Base-by-base conservation (phyloP, 2,113 vertebrate species). In the Copsychus sechellarum region DNA sequence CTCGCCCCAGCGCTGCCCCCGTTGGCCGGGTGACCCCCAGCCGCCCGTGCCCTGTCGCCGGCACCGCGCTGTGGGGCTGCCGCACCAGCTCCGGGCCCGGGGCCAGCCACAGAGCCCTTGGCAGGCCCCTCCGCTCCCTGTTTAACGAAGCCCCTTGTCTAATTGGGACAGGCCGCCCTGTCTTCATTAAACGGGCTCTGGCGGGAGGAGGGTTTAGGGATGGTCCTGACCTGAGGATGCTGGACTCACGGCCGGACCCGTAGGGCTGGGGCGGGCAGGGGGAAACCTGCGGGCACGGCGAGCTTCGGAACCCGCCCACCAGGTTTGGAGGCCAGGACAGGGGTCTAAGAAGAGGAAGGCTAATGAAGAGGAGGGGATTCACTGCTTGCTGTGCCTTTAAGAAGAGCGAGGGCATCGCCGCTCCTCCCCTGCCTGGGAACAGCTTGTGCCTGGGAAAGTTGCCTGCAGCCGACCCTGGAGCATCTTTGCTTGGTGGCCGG, bases 141-240 rank as follows among this genome's bases (percentile, higher is more conserved):
- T 69, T 92, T 94, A 96, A 93, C 73, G 93, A 88, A 95, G 90
- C 86, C 86, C 93, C 91, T 90, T 47, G 86, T 90, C 88, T 96
- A 97, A 97, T 82, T 96, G 91, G 97, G 94, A 73, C 96, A 96
- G 80, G 88, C 89, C 10, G 43, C 80, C 96, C 51, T 93, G 93
- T 72, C 69, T 96, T 94, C 88, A 57, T 94, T 97, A 93, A 94
- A 85, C 26, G 6, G 86, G 89, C 74, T 76, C 85, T 23, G 66
- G 67, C 1, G 11, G 88, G 94, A 93, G 95, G 93, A 76, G 88
- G 74, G 29, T 38, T 80, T 56, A 7, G 33, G 78, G 36, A 69
- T 0, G 2, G 70, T 76, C 48, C 81, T 73, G 93, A 53, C 50
- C 74, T 21, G 71, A 38, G 62, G 53, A 62, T 53, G 56, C 40